These are phyloP conservation scores for Lepisosteus oculatus DNA, from an alignment of 2,113 vertebrate genomes.

Conservation along the genomic window DNA sequence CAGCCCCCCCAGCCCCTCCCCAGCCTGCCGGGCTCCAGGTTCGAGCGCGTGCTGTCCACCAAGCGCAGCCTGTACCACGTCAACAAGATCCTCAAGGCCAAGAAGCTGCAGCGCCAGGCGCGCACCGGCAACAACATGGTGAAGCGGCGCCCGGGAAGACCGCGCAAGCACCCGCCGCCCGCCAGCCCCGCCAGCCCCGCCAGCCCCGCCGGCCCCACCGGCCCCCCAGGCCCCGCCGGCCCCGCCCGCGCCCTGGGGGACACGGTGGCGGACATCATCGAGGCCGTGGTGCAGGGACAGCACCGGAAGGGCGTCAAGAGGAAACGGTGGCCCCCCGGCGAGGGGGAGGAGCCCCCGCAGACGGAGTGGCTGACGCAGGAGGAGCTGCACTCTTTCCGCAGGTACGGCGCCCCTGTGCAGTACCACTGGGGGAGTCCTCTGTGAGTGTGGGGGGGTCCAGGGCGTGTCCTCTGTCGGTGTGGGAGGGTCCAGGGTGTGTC, in stretches of 20 bases:
- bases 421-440: neutral
- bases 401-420: neutral
- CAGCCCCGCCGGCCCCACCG: conserved; percentile 24
- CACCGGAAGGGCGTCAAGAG: conserved; percentile 80
- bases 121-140: conserved; percentile 66
- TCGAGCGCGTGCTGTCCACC: conserved; percentile 69
- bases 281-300: conserved; percentile 75
- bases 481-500: neutral
- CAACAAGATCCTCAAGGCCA: conserved; percentile 78
- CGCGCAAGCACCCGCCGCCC: conserved; percentile 79
- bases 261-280: conserved; percentile 70
- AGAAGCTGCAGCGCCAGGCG: conserved; percentile 70
- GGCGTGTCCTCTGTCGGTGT: neutral
- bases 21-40: conserved; percentile 32
- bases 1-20: conserved; percentile 46
- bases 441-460: neutral
- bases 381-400: conserved; percentile 65
- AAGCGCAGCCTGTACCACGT: conserved; percentile 78
- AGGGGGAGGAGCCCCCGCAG: neutral
- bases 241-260: conserved; percentile 44
- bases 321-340: conserved; percentile 58
- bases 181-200: conserved; percentile 22
- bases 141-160: conserved; percentile 84
- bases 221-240: conserved; percentile 23
- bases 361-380: conserved; percentile 1